Evolutionary conservation across 2,113 vertebrate genomes (phyloP), one percentile per base, ranked within the genome.

Genomic region (Microcebus jonahi): DNA sequence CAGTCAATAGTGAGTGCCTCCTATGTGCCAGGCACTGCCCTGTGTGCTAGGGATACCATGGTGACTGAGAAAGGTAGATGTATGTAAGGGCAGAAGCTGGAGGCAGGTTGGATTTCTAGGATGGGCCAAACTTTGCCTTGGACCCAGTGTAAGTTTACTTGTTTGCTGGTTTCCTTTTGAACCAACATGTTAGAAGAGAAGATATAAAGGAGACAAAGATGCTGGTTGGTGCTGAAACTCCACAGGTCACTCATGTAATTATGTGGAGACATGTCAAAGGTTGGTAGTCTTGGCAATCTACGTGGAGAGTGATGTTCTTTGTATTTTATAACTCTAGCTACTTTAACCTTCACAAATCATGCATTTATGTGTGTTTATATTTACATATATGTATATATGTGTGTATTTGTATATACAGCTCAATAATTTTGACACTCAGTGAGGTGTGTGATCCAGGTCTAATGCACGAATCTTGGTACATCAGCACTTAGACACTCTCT

Each of bases 121-220:
- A 48, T 1, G 15, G 31, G 8, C 2, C 79, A 57, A 59, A 27
- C 23, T 42, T 82, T 5, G 14, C 42, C 20, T 73, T 81, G 31
- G 39, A 53, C 25, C 71, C 53, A 13, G 15, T 59, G 29, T 63
- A 39, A n/a, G 3, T 6, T 93, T 11, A 15, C n/a, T 53, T 90
- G 68, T 59, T 55, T 67, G 81, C 70, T 75, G n/a, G 20, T 71
- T 85, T 88, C 48, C 23, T 91, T 75, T n/a, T 48, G 87, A 85
- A 81, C 3, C 27, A 86, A 45, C 3, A 21, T 15, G 25, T 65
- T 70, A 83, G 53, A 75, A 25, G 68, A 61, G 25, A 57, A 42
- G 55, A 9, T 55, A 36, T 7, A 50, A 70, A 68, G 21, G 31
- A 70, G 23, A 67, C 48, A 67, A 34, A 59, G 36, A 57, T 23